Evolutionary conservation across 1,140 invertebrate genomes (phyloP).

Genomic region (Parapsyche elsis): DNA sequence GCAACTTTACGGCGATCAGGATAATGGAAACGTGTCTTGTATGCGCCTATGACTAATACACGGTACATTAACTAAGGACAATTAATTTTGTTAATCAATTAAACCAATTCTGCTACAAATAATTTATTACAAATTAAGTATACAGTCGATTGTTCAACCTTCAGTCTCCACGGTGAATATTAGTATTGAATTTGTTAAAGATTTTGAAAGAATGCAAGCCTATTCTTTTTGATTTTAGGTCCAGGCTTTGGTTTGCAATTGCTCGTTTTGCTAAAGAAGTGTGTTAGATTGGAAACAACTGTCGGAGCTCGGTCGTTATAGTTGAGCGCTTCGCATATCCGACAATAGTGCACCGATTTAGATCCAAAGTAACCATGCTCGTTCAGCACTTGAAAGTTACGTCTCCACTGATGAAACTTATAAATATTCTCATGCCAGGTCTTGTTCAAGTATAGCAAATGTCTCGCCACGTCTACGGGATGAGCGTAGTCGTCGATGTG

Average conservation of each 20-base stretch:
- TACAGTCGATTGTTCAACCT: neutral
- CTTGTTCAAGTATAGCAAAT: constrained; percentile 66
- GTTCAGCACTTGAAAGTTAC: constrained; percentile 74
- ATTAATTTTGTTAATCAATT: too few relatives aligned
- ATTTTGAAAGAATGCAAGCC: too few relatives aligned
- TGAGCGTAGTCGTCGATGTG: constrained; percentile 79
- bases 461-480: constrained; percentile 70
- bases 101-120: neutral
- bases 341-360: constrained; percentile 79
- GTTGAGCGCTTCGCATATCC: constrained; percentile 82
- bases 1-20: too few relatives aligned
- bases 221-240: neutral
- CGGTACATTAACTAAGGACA: too few relatives aligned
- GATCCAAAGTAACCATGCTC: constrained; percentile 79
- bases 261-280: constrained; percentile 35
- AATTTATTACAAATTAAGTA: neutral
- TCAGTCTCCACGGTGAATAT: neutral
- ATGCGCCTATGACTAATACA: too few relatives aligned
- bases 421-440: constrained; percentile 55
- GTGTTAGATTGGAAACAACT: constrained; percentile 65
- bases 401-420: constrained; percentile 78
- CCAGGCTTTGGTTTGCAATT: constrained; percentile 31
- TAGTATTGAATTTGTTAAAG: neutral
- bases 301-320: constrained; percentile 68
- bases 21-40: too few relatives aligned